These are phyloP conservation scores for Apis cerana DNA, from an alignment of 1,140 invertebrate species.

Conservation along the genomic window DNA sequence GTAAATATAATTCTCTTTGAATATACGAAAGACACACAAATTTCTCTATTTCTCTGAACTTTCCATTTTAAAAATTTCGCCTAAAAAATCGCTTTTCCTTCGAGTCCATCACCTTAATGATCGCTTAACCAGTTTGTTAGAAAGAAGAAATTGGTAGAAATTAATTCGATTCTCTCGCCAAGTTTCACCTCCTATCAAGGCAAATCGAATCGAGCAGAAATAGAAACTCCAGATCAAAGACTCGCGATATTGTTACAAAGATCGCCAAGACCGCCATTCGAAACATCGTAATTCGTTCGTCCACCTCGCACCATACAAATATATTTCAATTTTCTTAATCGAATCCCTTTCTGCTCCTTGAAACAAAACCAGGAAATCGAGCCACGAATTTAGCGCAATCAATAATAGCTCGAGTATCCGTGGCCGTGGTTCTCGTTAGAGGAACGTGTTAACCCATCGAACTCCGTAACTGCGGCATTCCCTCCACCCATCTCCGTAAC, in stretches of 20 bases:
- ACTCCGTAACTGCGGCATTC: not conserved
- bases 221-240: not conserved
- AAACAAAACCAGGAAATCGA: not conserved
- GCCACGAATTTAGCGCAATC: not conserved
- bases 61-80: too few species aligned
- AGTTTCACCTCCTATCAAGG: too few species aligned
- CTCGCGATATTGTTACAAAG: not conserved
- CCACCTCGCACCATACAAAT: not conserved
- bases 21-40: too few species aligned
- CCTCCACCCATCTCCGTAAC: not conserved
- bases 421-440: not conserved
- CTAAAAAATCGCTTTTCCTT: too few species aligned
- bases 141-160: too few species aligned
- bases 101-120: too few species aligned
- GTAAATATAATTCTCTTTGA: too few species aligned
- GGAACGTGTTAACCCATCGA: not conserved
- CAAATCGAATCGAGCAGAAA: too few species aligned
- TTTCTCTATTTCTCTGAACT: too few species aligned
- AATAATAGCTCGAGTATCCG: not conserved
- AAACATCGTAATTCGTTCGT: not conserved
- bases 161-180: too few species aligned
- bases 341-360: not conserved
- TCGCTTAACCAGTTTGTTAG: too few species aligned
- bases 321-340: constrained; percentile 8
- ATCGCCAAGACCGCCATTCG: not conserved